Conservation (phyloP, 2,797 vertebrate genomes). For the Centroberyx gerrardi region DNA sequence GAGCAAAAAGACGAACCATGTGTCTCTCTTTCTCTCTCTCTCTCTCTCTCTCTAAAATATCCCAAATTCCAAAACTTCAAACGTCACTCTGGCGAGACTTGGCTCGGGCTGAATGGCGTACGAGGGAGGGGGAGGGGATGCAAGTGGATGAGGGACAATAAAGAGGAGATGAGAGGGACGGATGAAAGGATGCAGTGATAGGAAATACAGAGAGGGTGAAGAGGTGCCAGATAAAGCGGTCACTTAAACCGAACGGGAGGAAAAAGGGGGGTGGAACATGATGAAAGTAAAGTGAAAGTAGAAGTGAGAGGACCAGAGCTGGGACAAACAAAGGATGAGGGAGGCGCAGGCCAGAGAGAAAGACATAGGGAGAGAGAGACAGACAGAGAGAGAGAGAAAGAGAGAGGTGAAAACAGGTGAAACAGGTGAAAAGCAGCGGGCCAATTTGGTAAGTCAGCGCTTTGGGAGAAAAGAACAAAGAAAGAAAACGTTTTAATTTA, state of each 20-base stretch:
- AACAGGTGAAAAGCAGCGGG: too few relatives aligned
- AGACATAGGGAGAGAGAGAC: neutral
- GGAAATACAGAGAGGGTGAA: constrained; percentile 22
- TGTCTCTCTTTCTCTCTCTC: neutral
- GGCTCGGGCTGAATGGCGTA: neutral
- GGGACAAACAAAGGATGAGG: neutral
- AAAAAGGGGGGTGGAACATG: constrained; percentile 24
- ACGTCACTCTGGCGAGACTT: neutral
- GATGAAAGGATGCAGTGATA: constrained; percentile 49
- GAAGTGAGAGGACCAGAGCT: neutral
- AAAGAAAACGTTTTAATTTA: too few relatives aligned
- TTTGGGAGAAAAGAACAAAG: too few relatives aligned
- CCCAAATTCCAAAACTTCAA: too few relatives aligned
- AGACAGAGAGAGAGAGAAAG: too few relatives aligned
- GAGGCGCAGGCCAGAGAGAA: constrained; percentile 2
- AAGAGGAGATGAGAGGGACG: constrained; percentile 31
- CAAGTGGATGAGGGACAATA: constrained; percentile 27
- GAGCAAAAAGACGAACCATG: neutral
- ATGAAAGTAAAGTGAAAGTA: constrained; percentile 58
- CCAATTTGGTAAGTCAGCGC: too few relatives aligned
- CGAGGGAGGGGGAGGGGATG: neutral
- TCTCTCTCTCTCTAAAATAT: too few relatives aligned
- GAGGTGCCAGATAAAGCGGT: constrained; percentile 15
- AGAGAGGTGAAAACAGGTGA: too few relatives aligned
- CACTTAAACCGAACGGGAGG: constrained; percentile 19